Evolutionary conservation across 2,797 vertebrate genomes (phyloP).

Genomic region (Liparis tanakae): DNA sequence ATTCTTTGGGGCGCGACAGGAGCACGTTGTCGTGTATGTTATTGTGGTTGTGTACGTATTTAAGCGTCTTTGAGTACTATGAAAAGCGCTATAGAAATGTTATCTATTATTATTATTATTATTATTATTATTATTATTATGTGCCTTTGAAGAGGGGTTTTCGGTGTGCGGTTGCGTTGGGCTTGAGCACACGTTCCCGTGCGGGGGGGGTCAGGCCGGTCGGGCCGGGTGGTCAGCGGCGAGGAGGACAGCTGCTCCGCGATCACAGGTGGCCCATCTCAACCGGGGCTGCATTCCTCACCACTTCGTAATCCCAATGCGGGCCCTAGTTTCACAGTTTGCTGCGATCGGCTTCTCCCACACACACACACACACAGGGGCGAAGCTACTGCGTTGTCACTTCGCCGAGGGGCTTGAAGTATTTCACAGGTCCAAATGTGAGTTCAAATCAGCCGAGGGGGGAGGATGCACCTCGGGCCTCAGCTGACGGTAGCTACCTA

Average conservation of each 20-base stretch:
- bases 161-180: neutral
- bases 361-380: neutral
- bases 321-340: conserved; percentile 5
- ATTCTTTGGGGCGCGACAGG: neutral
- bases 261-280: conserved; percentile 63
- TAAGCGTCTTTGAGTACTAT: too few species aligned
- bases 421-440: neutral
- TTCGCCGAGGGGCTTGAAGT: neutral
- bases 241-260: conserved; percentile 66
- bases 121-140: too few species aligned
- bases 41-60: too few species aligned
- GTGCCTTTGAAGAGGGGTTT: neutral
- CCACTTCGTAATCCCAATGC: conserved; percentile 26
- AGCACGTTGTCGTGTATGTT: neutral
- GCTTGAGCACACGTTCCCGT: conserved; percentile 21
- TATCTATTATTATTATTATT: too few species aligned
- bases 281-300: conserved; percentile 21
- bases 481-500: neutral
- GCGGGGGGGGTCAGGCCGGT: too few species aligned
- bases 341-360: neutral
- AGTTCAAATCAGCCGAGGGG: neutral
- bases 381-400: neutral
- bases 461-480: neutral
- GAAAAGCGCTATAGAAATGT: too few species aligned
- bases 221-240: conserved; percentile 6